A percentile compares a stretch with the other conserved stretches of the same genome.
phyloP scores from a whole-genome alignment of 1,140 invertebrate genomes.

The Drosophila kurseongensis region DNA sequence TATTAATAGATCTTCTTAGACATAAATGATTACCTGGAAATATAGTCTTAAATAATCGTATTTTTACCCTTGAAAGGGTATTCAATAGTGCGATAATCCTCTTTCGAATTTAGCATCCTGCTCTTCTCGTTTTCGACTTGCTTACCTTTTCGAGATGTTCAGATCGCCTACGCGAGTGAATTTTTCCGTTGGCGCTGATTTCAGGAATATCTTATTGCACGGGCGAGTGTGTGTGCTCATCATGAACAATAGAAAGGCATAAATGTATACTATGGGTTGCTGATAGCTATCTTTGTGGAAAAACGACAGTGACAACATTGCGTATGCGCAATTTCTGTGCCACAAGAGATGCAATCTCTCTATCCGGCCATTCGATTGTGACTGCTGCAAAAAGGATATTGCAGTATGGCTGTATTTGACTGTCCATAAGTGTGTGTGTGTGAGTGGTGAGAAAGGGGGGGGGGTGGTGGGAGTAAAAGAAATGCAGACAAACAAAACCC shows the following conservation, averaged over 20 bases:
- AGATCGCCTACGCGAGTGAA: constrained; percentile 4
- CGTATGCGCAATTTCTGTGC: constrained; percentile 44
- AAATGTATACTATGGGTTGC: constrained; percentile 27
- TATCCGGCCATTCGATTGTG: constrained; percentile 31
- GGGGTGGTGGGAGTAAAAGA: neutral
- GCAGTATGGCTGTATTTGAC: neutral
- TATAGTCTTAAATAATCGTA: too few species aligned
- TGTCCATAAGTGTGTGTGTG: neutral
- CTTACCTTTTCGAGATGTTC: constrained; percentile 25
- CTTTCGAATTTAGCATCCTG: neutral
- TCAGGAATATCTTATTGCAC: constrained; percentile 27
- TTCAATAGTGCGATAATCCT: neutral
- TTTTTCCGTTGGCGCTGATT: constrained; percentile 24
- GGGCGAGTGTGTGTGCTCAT: constrained; percentile 12
- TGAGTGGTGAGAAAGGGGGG: neutral
- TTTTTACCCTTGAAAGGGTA: neutral
- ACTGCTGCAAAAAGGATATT: constrained; percentile 20
- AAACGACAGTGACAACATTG: constrained; percentile 27
- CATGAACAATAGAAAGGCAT: constrained; percentile 44
- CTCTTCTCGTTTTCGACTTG: neutral
- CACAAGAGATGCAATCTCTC: constrained; percentile 31
- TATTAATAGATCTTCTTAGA: too few species aligned
- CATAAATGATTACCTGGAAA: too few species aligned
- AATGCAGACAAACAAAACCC: constrained; percentile 19
- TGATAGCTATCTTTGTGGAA: constrained; percentile 24